A percentile compares a stretch with the other conserved stretches of the same genome.
phyloP scores from a whole-genome alignment of 2,113 vertebrate genomes.

The Malurus melanocephalus region DNA sequence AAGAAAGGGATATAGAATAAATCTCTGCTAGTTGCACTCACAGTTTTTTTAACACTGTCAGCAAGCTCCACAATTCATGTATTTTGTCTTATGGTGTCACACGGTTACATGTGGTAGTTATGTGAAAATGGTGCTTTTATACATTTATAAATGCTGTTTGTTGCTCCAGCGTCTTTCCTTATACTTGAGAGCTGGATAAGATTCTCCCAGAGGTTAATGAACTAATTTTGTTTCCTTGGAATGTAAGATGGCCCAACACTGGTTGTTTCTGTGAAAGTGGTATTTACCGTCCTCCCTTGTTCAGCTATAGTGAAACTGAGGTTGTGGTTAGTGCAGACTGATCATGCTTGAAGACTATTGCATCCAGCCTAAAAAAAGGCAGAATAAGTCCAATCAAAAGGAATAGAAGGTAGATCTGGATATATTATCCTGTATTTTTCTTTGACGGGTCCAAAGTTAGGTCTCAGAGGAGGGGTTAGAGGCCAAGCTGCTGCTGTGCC shows the following conservation, averaged over 20 bases:
- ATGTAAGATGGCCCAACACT: background rate
- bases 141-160: background rate
- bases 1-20: background rate
- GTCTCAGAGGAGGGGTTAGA: constrained; percentile 2
- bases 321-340: background rate
- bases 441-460: background rate
- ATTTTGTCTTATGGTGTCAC: background rate
- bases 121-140: background rate
- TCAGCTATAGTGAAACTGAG: background rate
- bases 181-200: background rate
- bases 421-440: background rate
- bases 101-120: background rate
- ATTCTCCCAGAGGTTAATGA: constrained; percentile 13
- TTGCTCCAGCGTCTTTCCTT: background rate
- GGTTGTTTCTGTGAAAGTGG: background rate
- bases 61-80: background rate
- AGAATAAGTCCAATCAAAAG: background rate
- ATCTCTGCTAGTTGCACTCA: background rate
- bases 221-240: background rate
- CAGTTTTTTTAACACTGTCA: background rate
- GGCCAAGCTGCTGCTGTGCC: constrained; percentile 26
- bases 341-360: background rate
- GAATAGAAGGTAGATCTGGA: background rate
- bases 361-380: background rate
- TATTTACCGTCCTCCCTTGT: constrained; percentile 28